These are phyloP conservation scores for Sebastes diaconus DNA, from an alignment of 2,797 vertebrate species.

Conservation along the genomic window DNA sequence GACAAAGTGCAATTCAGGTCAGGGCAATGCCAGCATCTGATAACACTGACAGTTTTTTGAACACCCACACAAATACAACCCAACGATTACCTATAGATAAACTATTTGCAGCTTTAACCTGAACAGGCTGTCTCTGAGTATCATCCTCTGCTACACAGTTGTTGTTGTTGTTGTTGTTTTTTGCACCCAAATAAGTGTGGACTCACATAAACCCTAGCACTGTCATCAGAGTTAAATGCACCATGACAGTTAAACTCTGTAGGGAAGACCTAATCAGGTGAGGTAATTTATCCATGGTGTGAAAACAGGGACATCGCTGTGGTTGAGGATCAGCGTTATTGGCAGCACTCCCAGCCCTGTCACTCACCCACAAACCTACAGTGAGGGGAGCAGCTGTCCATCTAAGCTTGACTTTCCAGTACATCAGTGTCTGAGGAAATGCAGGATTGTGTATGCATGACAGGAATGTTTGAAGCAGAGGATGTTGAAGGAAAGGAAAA, in stretches of 20 bases:
- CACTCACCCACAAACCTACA: constrained; percentile 32
- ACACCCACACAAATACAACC: background rate
- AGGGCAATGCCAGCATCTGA: background rate
- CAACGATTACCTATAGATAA: background rate
- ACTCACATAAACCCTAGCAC: constrained; percentile 4
- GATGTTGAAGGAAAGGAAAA: background rate
- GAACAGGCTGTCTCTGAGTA: background rate
- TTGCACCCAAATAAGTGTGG: constrained; percentile 12
- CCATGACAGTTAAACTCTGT: constrained; percentile 39
- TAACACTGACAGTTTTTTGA: background rate
- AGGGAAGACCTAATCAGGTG: constrained; percentile 46
- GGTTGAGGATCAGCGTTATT: constrained; percentile 37
- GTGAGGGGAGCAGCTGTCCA: constrained; percentile 48
- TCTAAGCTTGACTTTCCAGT: constrained; percentile 23
- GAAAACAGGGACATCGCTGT: constrained; percentile 30
- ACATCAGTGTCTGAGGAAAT: constrained; percentile 22
- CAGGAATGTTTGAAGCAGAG: background rate
- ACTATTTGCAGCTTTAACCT: background rate
- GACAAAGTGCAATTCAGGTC: background rate
- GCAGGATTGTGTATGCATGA: constrained; percentile 17
- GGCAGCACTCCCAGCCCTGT: constrained; percentile 54
- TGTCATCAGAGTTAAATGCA: constrained; percentile 26
- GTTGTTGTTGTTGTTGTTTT: background rate
- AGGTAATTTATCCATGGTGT: constrained; percentile 47
- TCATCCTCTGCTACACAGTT: background rate